These are phyloP conservation scores for Salpingus planirostris DNA, from an alignment of 2,888 invertebrate genomes.

Conservation along the genomic window DNA sequence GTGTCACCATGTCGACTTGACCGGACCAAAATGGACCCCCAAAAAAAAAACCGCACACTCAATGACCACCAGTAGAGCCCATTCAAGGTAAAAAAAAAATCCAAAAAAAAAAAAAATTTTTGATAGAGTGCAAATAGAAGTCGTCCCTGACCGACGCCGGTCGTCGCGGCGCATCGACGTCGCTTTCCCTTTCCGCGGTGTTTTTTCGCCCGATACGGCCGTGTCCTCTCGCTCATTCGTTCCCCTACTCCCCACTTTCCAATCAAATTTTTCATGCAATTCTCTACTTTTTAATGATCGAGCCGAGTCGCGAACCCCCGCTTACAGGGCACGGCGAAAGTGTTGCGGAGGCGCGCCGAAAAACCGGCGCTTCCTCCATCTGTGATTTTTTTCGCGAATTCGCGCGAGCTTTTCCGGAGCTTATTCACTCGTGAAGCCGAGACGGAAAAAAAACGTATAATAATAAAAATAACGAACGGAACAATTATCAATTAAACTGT, in stretches of 20 bases:
- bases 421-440: no score
- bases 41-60: constrained; percentile 21
- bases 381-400: constrained; percentile 18
- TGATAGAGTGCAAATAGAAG: constrained; percentile 11
- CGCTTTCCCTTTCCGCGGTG: constrained; percentile 29
- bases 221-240: constrained; percentile 32
- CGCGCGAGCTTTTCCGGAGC: no score
- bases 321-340: not conserved
- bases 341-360: not conserved
- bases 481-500: no score
- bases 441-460: no score
- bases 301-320: constrained; percentile 27
- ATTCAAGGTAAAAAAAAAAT: constrained; percentile 22
- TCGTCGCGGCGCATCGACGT: constrained; percentile 20
- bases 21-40: no score
- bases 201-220: constrained; percentile 28
- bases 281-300: constrained; percentile 32
- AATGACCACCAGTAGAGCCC: constrained; percentile 16
- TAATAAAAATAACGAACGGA: no score
- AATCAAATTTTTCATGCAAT: constrained; percentile 37
- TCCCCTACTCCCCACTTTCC: constrained; percentile 30
- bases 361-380: constrained; percentile 18
- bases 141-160: constrained; percentile 24
- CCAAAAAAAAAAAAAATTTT: constrained; percentile 4
- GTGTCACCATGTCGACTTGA: no score